Conservation (phyloP, 1,140 invertebrate species). For the Archivesica marissinica region DNA sequence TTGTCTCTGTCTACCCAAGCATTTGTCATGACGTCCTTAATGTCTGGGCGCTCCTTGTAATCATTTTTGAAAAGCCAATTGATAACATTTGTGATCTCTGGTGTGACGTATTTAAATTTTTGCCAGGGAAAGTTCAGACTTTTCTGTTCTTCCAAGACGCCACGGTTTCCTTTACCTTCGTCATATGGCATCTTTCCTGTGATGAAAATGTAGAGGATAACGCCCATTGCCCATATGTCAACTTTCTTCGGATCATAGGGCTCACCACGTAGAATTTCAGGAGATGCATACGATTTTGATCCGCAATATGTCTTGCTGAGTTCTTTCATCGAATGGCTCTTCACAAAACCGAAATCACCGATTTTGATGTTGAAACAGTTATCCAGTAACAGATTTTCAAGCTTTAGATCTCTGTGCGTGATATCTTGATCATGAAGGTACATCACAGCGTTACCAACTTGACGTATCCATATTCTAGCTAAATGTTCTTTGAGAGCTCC, state of each 20-base stretch:
- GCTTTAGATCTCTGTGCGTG: conserved; percentile 93
- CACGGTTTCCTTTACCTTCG: conserved; percentile 81
- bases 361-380: conserved; percentile 92
- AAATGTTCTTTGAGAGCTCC: conserved; percentile 80
- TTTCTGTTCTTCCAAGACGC: conserved; percentile 81
- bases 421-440: conserved; percentile 94
- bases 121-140: conserved; percentile 81
- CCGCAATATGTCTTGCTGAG: conserved; percentile 89
- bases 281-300: conserved; percentile 89
- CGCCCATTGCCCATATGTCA: conserved; percentile 84
- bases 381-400: conserved; percentile 95
- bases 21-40: conserved; percentile 67
- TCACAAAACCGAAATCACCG: conserved; percentile 93
- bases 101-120: conserved; percentile 76
- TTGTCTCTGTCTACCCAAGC: conserved; percentile 74
- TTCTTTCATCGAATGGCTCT: conserved; percentile 72
- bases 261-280: conserved; percentile 87
- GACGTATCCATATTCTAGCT: conserved; percentile 77
- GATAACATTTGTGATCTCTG: conserved; percentile 73
- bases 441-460: conserved; percentile 87
- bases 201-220: conserved; percentile 83
- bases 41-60: conserved; percentile 73
- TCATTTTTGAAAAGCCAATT: conserved; percentile 75
- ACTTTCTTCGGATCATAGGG: conserved; percentile 83
- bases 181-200: conserved; percentile 84